Percentiles rank a stretch among this genome's conserved stretches.
These are phyloP conservation scores for Amphilophus citrinellus DNA, from an alignment of 2,113 vertebrate genomes.

Conservation along the genomic window DNA sequence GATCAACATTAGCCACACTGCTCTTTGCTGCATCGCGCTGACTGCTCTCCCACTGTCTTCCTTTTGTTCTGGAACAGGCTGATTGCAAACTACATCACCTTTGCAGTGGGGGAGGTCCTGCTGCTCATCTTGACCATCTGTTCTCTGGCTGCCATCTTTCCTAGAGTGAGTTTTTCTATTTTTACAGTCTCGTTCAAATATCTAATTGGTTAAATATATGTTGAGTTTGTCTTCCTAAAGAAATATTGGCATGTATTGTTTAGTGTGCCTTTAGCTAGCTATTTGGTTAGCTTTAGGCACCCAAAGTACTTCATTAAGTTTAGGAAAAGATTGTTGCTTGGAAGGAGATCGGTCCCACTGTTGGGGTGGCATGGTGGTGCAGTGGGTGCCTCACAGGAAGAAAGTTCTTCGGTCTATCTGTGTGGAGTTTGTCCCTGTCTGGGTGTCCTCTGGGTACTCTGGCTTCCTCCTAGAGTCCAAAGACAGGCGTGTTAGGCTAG, in stretches of 20 bases:
- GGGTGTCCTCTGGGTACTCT: too few relatives aligned
- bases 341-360: too few relatives aligned
- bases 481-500: neutral
- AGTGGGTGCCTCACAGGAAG: too few relatives aligned
- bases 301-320: neutral
- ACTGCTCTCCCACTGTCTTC: neutral
- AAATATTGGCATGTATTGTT: neutral
- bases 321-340: neutral
- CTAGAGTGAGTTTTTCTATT: conserved; percentile 85
- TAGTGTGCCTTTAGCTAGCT: neutral
- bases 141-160: conserved; percentile 94
- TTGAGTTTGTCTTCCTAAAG: neutral
- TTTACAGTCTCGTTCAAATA: neutral
- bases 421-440: too few relatives aligned
- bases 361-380: too few relatives aligned
- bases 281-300: neutral
- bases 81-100: conserved; percentile 93
- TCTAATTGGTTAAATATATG: neutral
- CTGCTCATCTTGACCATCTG: conserved; percentile 91
- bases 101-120: conserved; percentile 88
- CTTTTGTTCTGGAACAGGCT: conserved; percentile 79
- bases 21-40: neutral
- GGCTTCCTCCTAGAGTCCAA: neutral
- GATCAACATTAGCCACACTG: neutral
- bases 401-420: too few relatives aligned